Percentiles rank a stretch among this genome's conserved stretches.
Conservation (phyloP, 64 coral and sea anemone genomes). For the Trachythela sp. region DNA sequence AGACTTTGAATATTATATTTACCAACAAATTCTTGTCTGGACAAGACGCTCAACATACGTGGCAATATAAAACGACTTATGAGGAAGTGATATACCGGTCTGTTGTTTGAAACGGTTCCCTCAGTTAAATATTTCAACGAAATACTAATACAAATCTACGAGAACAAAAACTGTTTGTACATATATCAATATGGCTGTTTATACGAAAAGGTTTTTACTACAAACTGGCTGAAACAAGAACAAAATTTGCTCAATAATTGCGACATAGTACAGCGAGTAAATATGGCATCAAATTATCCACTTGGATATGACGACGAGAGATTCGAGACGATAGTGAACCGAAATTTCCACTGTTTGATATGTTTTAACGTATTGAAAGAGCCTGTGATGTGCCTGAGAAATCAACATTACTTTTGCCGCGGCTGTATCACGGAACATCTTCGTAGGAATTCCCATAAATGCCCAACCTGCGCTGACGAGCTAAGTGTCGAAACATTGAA, state of each 20-base stretch:
- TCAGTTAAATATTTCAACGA: too few species aligned
- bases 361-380: not conserved
- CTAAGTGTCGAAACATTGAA: not conserved
- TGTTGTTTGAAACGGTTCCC: too few species aligned
- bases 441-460: not conserved
- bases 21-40: too few species aligned
- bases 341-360: not conserved
- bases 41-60: too few species aligned
- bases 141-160: too few species aligned
- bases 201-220: not conserved
- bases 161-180: too few species aligned
- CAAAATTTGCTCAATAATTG: not conserved
- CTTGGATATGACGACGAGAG: not conserved
- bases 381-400: not conserved
- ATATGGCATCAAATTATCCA: not conserved
- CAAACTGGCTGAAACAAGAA: not conserved
- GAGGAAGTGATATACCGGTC: too few species aligned
- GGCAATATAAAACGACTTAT: too few species aligned
- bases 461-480: not conserved
- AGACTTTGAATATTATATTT: too few species aligned
- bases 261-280: not conserved
- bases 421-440: constrained; percentile 4
- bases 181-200: too few species aligned
- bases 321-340: not conserved
- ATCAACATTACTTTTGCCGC: not conserved